Conservation (phyloP, 2,797 vertebrate genomes). For the Myripristis murdjan region DNA sequence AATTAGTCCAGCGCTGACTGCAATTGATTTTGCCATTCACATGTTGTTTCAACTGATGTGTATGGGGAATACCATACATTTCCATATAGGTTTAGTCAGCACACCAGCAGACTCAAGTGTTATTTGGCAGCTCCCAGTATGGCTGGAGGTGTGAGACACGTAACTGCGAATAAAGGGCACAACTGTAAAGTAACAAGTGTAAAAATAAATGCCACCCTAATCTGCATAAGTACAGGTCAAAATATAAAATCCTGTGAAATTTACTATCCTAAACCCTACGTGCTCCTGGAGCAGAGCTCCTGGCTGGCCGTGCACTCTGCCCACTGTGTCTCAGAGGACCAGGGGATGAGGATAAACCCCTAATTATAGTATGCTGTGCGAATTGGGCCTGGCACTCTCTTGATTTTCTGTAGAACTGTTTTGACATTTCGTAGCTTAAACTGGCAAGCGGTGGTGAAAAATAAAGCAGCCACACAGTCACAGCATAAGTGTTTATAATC, state of each 20-base stretch:
- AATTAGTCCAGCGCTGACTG: no score
- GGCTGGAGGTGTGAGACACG: neutral
- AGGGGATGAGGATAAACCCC: neutral
- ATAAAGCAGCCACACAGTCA: neutral
- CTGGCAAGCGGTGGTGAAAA: neutral
- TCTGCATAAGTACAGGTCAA: slow-evolving; percentile 20
- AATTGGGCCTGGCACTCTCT: neutral
- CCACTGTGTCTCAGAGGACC: neutral
- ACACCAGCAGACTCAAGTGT: no score
- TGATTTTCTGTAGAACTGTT: neutral
- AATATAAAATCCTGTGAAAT: no score
- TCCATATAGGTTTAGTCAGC: no score
- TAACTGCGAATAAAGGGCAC: slow-evolving; percentile 13
- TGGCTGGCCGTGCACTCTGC: slow-evolving; percentile 2
- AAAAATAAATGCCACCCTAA: slow-evolving; percentile 22
- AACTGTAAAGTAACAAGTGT: slow-evolving; percentile 30
- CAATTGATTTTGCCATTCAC: no score
- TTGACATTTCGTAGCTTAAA: slow-evolving; percentile 18
- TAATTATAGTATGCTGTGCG: neutral
- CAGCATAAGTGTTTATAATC: slow-evolving; percentile 20
- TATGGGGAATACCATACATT: no score
- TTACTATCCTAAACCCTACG: no score
- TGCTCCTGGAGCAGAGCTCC: neutral
- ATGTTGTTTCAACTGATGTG: no score
- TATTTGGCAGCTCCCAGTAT: no score